phyloP scores from a whole-genome alignment of 2,113 vertebrate genomes.

The Prolemur simus region DNA sequence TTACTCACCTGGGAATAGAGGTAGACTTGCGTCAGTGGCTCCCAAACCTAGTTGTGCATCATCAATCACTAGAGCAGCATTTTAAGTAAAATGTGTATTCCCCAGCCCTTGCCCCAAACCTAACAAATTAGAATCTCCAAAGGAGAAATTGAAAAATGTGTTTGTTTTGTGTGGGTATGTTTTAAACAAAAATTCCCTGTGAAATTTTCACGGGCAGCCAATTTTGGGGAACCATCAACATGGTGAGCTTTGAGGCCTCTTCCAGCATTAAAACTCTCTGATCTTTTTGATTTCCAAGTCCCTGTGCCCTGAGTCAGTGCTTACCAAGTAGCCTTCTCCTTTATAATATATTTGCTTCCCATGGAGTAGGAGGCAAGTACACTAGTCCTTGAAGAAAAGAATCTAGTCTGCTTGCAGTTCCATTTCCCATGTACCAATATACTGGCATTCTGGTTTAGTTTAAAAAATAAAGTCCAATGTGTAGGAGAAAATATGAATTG shows the following conservation, averaged over 20 bases:
- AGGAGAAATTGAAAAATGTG: neutral
- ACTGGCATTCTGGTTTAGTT: neutral
- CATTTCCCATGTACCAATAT: neutral
- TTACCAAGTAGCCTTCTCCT: neutral
- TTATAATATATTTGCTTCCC: neutral
- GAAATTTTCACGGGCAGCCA: neutral
- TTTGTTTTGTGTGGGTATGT: neutral
- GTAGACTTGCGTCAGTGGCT: neutral
- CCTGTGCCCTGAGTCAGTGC: neutral
- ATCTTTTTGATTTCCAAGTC: neutral
- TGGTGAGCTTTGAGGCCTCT: neutral
- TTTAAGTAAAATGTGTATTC: slow-evolving; percentile 16
- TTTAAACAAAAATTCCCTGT: neutral
- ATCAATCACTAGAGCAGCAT: neutral
- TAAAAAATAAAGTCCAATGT: neutral
- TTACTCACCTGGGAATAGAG: neutral
- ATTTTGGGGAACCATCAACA: neutral
- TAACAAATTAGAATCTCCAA: neutral
- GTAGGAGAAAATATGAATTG: neutral
- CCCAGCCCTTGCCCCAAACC: neutral
- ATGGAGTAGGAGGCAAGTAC: neutral
- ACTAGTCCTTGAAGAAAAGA: neutral
- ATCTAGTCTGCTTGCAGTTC: neutral
- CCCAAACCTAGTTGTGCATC: neutral
- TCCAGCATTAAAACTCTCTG: neutral